A percentile compares a stretch with the other conserved stretches of the same genome.
These are phyloP conservation scores for Enteromius mattozi DNA, from an alignment of 2,797 vertebrate genomes.

Conservation along the genomic window DNA sequence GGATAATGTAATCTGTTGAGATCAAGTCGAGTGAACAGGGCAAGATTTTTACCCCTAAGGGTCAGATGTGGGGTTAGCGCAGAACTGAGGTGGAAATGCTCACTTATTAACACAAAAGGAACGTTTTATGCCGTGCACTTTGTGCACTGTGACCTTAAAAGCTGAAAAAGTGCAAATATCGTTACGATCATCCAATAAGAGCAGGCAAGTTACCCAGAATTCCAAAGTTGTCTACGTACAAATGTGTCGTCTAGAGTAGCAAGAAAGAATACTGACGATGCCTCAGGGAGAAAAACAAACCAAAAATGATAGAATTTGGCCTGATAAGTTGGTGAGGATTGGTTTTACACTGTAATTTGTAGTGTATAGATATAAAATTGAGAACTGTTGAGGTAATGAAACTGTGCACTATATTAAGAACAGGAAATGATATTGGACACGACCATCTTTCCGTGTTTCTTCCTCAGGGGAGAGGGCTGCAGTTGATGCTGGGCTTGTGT, in stretches of 20 bases:
- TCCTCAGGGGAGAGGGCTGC: conserved; percentile 39
- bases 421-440: neutral
- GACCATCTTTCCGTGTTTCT: conserved; percentile 26
- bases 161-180: conserved; percentile 12
- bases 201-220: conserved; percentile 74
- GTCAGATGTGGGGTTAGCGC: conserved; percentile 13
- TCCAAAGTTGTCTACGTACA: conserved; percentile 64
- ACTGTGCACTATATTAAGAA: neutral
- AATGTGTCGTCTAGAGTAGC: conserved; percentile 59
- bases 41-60: conserved; percentile 27
- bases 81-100: conserved; percentile 7
- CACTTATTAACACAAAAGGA: conserved; percentile 22
- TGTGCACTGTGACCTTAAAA: conserved; percentile 5
- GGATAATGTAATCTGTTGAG: conserved; percentile 36
- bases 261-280: neutral
- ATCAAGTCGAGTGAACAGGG: conserved; percentile 23
- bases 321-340: neutral
- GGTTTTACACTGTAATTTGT: neutral
- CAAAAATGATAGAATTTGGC: neutral
- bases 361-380: neutral
- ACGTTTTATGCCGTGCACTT: neutral
- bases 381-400: conserved; percentile 1
- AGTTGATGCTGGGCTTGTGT: conserved; percentile 58
- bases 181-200: conserved; percentile 65
- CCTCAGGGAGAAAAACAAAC: neutral